Evolutionary conservation across 2,888 invertebrate genomes (phyloP), one percentile per base, ranked within the genome.

Genomic region (Lepidonotus clava): DNA sequence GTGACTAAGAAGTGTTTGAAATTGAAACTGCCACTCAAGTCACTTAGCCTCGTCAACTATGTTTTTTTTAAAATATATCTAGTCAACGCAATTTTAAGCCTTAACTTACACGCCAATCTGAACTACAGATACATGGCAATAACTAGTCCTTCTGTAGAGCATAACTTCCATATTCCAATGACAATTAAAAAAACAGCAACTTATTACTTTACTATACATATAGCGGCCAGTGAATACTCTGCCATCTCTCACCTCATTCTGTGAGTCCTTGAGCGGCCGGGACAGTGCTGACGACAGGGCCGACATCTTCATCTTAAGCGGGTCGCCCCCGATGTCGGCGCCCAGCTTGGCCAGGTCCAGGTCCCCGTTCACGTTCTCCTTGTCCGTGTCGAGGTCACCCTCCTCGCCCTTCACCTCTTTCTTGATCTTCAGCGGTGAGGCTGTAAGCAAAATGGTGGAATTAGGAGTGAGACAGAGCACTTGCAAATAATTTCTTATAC

Each of bases 201-300:
- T n/a, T n/a, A n/a, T n/a, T n/a, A n/a, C n/a, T n/a, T n/a, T n/a
- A n/a, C n/a, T n/a, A n/a, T n/a, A n/a, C n/a, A n/a, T n/a, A n/a
- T n/a, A n/a, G n/a, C n/a, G n/a, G n/a, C n/a, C n/a, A n/a, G n/a
- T n/a, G n/a, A n/a, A n/a, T n/a, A n/a, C n/a, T n/a, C n/a, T n/a
- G n/a, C n/a, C n/a, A n/a, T 14, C n/a, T 11, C 80, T 53, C 53
- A 87, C 87, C 85, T 87, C 85, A 46, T 87, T 86, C 46, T 87
- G 66, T 24, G 91, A 89, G 80, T 92, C 92, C 51, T 90, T 90
- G 77, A 91, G 90, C 4, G 91, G 90, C 85, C 90, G 90, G 24
- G 92, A 88, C n/a, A 92, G 88, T n/a, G 90, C 89, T 28, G 91
- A 91, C 2, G 92, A 91, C 36, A 92, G 86, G 5, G 91, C 90